A percentile compares a stretch with the other conserved stretches of the same genome.
These are phyloP conservation scores for Zaprionus obscuricornis DNA, from an alignment of 2,888 invertebrate species.

Conservation along the genomic window DNA sequence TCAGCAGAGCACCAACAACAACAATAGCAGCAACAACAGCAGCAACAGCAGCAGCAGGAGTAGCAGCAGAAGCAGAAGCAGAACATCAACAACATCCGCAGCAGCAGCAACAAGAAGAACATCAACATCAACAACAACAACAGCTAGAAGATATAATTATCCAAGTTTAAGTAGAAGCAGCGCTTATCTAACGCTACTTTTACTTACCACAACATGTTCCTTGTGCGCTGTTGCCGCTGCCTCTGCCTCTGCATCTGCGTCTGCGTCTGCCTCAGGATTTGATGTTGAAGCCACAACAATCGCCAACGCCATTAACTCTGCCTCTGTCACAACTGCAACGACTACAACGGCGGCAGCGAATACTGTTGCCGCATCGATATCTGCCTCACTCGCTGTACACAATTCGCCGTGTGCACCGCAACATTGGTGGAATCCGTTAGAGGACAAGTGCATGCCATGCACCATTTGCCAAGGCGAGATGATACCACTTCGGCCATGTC, in stretches of 20 bases:
- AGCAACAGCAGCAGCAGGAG: constrained; percentile 9
- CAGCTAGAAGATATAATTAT: constrained; percentile 15
- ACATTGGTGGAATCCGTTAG: constrained; percentile 89
- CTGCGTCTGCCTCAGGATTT: constrained; percentile 73
- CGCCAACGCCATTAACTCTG: constrained; percentile 24
- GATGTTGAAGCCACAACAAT: too few relatives aligned
- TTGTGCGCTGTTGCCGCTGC: constrained; percentile 70
- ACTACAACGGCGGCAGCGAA: neutral
- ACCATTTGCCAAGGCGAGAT: constrained; percentile 87
- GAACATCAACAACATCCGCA: constrained; percentile 11
- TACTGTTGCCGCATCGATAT: neutral
- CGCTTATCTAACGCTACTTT: constrained; percentile 68
- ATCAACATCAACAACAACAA: constrained; percentile 12
- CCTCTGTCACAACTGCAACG: neutral
- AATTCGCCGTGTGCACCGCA: constrained; percentile 84
- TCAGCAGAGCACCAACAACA: constrained; percentile 15
- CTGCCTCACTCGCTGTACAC: constrained; percentile 22
- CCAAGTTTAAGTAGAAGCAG: constrained; percentile 38
- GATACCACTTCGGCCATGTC: constrained; percentile 89
- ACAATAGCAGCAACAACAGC: constrained; percentile 3
- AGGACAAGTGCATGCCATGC: constrained; percentile 88
- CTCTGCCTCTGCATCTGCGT: constrained; percentile 17
- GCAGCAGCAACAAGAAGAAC: constrained; percentile 20
- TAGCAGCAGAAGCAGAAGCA: constrained; percentile 27
- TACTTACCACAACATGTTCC: constrained; percentile 80